Conservation (phyloP, 1,140 invertebrate species). For the Drosophila lowei region DNA sequence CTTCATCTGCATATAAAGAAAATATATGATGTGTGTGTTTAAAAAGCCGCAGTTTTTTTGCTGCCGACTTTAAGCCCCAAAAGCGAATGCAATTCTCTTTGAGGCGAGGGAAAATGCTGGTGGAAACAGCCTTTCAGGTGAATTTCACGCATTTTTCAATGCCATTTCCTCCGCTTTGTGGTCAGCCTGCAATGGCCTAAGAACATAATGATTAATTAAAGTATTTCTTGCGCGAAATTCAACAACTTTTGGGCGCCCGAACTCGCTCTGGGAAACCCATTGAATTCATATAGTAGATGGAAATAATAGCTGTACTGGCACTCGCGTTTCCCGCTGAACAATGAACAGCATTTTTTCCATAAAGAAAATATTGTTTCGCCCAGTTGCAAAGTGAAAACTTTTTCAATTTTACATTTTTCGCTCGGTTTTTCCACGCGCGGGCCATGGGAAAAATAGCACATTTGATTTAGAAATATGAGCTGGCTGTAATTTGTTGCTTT, state of each 20-base stretch:
- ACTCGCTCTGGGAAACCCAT: slow-evolving; percentile 14
- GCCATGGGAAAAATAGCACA: slow-evolving; percentile 1
- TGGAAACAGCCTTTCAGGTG: slow-evolving; percentile 18
- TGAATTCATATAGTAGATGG: slow-evolving; percentile 13
- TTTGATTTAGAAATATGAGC: slow-evolving; percentile 12
- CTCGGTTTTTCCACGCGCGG: not conserved
- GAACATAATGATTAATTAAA: slow-evolving; percentile 45
- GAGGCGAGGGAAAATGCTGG: slow-evolving; percentile 2
- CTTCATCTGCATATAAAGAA: no score
- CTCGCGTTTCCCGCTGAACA: slow-evolving; percentile 11
- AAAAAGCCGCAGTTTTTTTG: slow-evolving; percentile 33
- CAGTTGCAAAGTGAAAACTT: slow-evolving; percentile 29
- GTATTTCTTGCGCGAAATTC: slow-evolving; percentile 5
- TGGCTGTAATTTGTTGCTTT: not conserved
- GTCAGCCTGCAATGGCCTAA: slow-evolving; percentile 28
- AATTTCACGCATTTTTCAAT: slow-evolving; percentile 31
- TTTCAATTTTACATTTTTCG: slow-evolving; percentile 35
- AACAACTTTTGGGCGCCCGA: slow-evolving; percentile 7
- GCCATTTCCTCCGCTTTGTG: slow-evolving; percentile 11
- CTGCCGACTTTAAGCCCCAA: slow-evolving; percentile 30
- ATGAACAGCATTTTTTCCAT: slow-evolving; percentile 1
- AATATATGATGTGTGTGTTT: slow-evolving; percentile 25
- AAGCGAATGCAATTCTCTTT: slow-evolving; percentile 32
- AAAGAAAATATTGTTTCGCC: slow-evolving; percentile 34
- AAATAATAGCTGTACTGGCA: slow-evolving; percentile 11